Conservation (phyloP, 2,113 vertebrate species). For the Accipiter cooperii region DNA sequence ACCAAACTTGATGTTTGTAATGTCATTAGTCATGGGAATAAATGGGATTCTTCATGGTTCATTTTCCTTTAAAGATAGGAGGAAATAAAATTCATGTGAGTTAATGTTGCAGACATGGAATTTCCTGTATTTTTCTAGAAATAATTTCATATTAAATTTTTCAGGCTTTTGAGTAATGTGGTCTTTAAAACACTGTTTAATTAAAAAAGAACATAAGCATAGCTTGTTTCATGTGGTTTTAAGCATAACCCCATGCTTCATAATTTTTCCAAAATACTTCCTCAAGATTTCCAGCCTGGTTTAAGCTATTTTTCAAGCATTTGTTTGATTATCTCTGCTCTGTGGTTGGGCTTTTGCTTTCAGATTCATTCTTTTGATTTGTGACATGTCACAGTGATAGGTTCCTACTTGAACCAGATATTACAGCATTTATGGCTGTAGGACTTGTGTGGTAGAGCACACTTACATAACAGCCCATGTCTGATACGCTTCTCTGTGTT, state of each 20-base stretch:
- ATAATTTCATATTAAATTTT: background rate
- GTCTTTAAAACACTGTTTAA: background rate
- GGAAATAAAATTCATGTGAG: background rate
- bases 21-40: background rate
- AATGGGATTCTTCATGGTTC: background rate
- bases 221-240: background rate
- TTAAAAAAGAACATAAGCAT: background rate
- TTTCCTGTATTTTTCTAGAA: constrained; percentile 1
- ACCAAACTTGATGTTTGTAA: background rate
- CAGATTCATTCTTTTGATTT: background rate
- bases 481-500: background rate
- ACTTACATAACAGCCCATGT: background rate
- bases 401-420: background rate
- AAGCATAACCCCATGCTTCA: background rate
- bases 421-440: background rate
- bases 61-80: background rate
- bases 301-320: background rate
- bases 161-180: background rate
- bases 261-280: background rate
- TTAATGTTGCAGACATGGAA: background rate
- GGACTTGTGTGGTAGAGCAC: background rate
- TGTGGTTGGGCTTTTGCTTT: background rate
- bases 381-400: background rate
- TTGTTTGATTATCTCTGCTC: background rate
- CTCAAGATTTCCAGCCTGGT: background rate